Evolutionary conservation across 2,888 invertebrate genomes (phyloP).

Genomic region (Caenorhabditis sp.): DNA sequence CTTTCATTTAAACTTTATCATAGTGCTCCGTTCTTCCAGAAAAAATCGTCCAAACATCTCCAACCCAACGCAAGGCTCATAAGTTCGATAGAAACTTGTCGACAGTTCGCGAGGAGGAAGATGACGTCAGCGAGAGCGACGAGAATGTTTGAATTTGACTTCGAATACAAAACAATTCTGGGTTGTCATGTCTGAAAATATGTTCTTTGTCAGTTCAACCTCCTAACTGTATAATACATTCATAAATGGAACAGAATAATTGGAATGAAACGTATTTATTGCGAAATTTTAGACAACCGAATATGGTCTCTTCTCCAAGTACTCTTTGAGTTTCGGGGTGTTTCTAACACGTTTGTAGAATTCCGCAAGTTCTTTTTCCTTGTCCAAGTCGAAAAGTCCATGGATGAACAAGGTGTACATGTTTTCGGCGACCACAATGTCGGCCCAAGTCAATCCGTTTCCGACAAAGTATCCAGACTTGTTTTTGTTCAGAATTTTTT

Average conservation of each 20-base stretch:
- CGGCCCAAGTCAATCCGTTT: constrained; percentile 33
- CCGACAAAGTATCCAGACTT: constrained; percentile 34
- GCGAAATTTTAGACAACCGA: constrained; percentile 1
- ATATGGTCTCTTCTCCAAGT: constrained; percentile 17
- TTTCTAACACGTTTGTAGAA: no score
- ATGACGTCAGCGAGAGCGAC: constrained; percentile 22
- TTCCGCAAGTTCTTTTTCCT: no score
- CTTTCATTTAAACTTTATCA: not conserved
- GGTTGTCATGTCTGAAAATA: constrained; percentile 46
- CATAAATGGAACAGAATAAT: no score
- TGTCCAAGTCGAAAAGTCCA: no score
- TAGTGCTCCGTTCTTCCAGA: constrained; percentile 5
- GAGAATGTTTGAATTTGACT: constrained; percentile 23
- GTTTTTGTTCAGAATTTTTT: constrained; percentile 9
- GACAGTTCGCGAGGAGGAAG: constrained; percentile 44
- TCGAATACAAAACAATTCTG: not conserved
- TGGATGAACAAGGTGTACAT: no score
- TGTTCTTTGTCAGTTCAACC: not conserved
- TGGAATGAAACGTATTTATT: not conserved
- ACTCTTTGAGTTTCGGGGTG: no score
- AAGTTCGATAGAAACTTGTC: constrained; percentile 47
- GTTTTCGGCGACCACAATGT: constrained; percentile 33
- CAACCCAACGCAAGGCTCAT: constrained; percentile 19
- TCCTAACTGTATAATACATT: no score
- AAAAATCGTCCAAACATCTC: constrained; percentile 24